A percentile compares a stretch with the other conserved stretches of the same genome.
Evolutionary conservation across 2,888 invertebrate species (phyloP).

Genomic region (Isoperla grammatica): DNA sequence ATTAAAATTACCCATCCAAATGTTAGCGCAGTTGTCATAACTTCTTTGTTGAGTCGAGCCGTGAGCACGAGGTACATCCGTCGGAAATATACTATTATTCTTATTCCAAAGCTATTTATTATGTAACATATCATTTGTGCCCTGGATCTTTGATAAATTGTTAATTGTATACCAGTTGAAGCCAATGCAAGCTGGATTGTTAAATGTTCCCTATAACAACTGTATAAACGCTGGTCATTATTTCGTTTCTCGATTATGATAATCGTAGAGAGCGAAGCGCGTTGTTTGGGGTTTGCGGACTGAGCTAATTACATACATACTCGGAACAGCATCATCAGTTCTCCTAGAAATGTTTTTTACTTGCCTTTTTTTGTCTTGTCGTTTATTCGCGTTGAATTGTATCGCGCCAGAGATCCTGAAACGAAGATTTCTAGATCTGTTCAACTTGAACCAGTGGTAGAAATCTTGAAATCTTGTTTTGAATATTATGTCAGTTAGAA

Average conservation of each 20-base stretch:
- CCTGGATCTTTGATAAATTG: conserved; percentile 18
- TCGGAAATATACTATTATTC: conserved; percentile 13
- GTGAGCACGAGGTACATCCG: not conserved
- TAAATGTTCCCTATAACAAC: conserved; percentile 18
- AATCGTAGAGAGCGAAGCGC: conserved; percentile 9
- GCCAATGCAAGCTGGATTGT: conserved; percentile 1
- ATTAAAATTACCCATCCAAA: no score
- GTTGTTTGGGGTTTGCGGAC: not conserved
- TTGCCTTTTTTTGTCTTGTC: not conserved
- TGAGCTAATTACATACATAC: not conserved
- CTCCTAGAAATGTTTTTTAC: conserved; percentile 1
- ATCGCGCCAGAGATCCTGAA: no score
- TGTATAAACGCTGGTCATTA: conserved; percentile 22
- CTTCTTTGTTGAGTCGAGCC: no score
- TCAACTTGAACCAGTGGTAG: not conserved
- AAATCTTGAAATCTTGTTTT: conserved; percentile 5
- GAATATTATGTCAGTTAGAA: conserved; percentile 13
- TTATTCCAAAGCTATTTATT: conserved; percentile 5
- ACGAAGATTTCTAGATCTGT: not conserved
- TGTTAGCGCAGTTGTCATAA: no score
- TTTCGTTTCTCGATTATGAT: conserved; percentile 21
- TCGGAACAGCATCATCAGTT: not conserved
- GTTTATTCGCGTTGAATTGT: not conserved
- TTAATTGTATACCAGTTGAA: conserved; percentile 17
- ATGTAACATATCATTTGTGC: conserved; percentile 12